A percentile compares a stretch with the other conserved stretches of the same genome.
phyloP scores from a whole-genome alignment of 2,888 invertebrate genomes.

The Lasioglossum malachurum region DNA sequence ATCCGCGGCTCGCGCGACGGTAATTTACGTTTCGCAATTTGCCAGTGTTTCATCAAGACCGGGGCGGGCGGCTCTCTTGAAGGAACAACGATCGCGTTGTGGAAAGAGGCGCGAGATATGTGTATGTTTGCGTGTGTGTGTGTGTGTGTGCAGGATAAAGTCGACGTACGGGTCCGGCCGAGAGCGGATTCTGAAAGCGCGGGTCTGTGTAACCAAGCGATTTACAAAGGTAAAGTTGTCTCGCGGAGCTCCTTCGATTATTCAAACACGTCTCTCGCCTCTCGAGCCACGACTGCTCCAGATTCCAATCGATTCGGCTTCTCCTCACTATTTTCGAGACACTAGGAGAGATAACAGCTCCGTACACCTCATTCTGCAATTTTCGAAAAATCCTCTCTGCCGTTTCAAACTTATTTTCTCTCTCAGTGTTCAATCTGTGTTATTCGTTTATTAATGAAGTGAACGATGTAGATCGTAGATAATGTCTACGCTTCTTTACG shows the following conservation, averaged over 20 bases:
- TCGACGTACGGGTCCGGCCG: background rate
- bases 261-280: background rate
- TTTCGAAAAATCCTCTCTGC: background rate
- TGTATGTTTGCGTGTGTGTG: background rate
- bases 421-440: background rate
- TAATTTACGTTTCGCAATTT: slow-evolving; percentile 8
- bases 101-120: background rate
- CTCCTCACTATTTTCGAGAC: background rate
- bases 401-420: background rate
- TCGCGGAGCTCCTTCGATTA: slow-evolving; percentile 11
- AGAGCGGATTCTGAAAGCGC: background rate
- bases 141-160: background rate
- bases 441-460: background rate
- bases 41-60: background rate
- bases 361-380: background rate
- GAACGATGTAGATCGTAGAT: too few species aligned
- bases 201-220: slow-evolving; percentile 5
- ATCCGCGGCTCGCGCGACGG: slow-evolving; percentile 4
- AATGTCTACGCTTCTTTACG: too few species aligned
- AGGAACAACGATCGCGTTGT: background rate
- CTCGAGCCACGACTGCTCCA: slow-evolving; percentile 22
- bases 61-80: background rate
- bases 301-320: background rate
- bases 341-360: background rate
- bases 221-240: slow-evolving; percentile 1